Conservation (phyloP, 1,140 invertebrate species). For the Varroa destructor region DNA sequence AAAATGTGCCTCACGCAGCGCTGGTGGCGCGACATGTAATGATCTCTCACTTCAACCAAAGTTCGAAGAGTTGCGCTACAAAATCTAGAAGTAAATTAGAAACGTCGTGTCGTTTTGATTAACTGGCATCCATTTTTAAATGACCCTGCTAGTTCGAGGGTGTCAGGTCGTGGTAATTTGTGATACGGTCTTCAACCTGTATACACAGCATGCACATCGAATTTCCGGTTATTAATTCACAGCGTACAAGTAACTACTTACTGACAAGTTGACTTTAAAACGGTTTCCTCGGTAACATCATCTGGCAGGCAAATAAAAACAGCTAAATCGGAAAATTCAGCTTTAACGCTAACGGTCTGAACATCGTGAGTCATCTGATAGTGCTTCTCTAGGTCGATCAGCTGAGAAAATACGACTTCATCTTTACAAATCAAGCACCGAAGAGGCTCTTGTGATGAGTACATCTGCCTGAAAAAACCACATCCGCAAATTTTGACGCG, state of each 20-base stretch:
- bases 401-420: conserved; percentile 32
- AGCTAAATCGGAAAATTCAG: conserved; percentile 36
- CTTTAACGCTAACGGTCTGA: conserved; percentile 34
- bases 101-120: background rate
- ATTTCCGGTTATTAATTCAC: background rate
- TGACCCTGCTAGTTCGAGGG: no score
- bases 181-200: background rate
- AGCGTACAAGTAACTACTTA: conserved; percentile 18
- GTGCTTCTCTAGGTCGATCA: conserved; percentile 36
- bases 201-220: background rate
- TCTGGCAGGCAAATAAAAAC: conserved; percentile 37
- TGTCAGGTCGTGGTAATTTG: background rate
- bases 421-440: conserved; percentile 35
- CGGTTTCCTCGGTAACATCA: conserved; percentile 32
- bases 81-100: conserved; percentile 7
- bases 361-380: conserved; percentile 36
- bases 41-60: conserved; percentile 34
- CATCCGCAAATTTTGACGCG: background rate
- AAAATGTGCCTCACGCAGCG: conserved; percentile 35
- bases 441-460: conserved; percentile 30
- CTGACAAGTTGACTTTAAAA: conserved; percentile 36
- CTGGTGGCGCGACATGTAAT: conserved; percentile 34
- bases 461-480: background rate
- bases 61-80: conserved; percentile 35
- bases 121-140: no score